Evolutionary conservation across 2,113 vertebrate species (phyloP), one percentile per base, ranked within the genome.

Genomic region (Mesitornis unicolor): DNA sequence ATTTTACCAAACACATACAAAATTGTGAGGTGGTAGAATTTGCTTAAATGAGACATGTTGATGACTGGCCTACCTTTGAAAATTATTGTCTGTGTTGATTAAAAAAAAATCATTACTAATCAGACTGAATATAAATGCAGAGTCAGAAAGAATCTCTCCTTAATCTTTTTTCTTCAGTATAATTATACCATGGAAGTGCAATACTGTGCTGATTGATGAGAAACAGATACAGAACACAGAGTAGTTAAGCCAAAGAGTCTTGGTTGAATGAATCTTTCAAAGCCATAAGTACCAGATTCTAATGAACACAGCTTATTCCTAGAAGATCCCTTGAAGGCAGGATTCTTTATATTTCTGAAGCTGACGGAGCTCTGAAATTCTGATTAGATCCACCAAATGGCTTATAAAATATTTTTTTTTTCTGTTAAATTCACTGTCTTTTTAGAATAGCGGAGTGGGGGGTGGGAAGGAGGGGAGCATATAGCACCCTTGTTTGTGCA

Each of bases 391-490:
- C 18, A 60, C 18, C 19, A 87, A 64, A 59, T 29, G 5, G 2
- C 35, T 81, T 95, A 67, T 31, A 26, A 70, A 88, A 74, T 45
- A 48, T 7, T 71, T 81, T 86, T 68, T 13, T 5, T 85, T 53
- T 40, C 16, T 78, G 6, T 54, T 81, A 69, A 87, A 84, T 51
- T 54, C 33, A 11, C 24, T 40, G 9, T 7, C 17, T 38, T 89
- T 91, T 71, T 36, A 65, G 68, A 82, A 48, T 63, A 81, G 21
- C 4, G n/a, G n/a, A n/a, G n/a, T n/a, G n/a, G n/a, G n/a, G n/a
- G n/a, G n/a, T n/a, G n/a, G n/a, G n/a, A n/a, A n/a, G n/a, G n/a
- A 13, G 75, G 40, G 60, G 19, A 26, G 0, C 29, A 10, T 61
- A 16, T 35, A 77, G 17, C 26, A 77, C 53, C 29, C 22, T 65